These are phyloP conservation scores for Fragum fragum DNA, from an alignment of 2,888 invertebrate genomes.

Conservation along the genomic window DNA sequence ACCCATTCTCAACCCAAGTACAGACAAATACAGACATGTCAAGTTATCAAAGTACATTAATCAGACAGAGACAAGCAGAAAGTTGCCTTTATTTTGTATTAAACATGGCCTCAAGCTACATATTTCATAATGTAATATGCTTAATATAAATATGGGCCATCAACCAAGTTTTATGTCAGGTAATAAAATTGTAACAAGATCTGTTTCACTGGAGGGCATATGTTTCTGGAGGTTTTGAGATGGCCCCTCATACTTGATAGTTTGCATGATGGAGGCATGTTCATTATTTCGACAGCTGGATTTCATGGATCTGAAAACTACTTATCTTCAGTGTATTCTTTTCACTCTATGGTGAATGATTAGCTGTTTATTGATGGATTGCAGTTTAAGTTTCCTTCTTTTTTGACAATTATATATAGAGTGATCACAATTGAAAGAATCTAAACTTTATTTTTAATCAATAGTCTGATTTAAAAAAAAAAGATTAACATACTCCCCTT, in stretches of 20 bases:
- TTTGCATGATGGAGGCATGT: not conserved
- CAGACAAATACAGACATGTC: not conserved
- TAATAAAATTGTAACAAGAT: slow-evolving; percentile 23
- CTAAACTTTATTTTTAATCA: too few relatives aligned
- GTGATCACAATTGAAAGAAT: too few relatives aligned
- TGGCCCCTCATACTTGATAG: not conserved
- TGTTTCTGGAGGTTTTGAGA: not conserved
- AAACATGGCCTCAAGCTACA: slow-evolving; percentile 1
- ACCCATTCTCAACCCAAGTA: too few relatives aligned
- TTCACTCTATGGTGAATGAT: too few relatives aligned
- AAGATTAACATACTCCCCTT: too few relatives aligned
- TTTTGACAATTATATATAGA: too few relatives aligned
- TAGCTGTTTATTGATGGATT: too few relatives aligned
- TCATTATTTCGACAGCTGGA: not conserved
- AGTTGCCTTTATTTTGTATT: not conserved
- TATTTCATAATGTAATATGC: slow-evolving; percentile 11
- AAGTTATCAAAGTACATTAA: slow-evolving; percentile 1
- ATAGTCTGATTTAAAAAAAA: too few relatives aligned
- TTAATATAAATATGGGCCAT: slow-evolving; percentile 9
- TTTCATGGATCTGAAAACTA: not conserved
- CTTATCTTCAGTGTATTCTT: too few relatives aligned
- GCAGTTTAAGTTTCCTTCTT: too few relatives aligned
- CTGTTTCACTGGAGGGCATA: slow-evolving; percentile 7
- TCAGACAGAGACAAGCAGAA: not conserved
- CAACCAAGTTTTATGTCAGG: slow-evolving; percentile 9